Conservation (phyloP, 64 coral and sea anemone species). For the Stichodactyla helianthus region DNA sequence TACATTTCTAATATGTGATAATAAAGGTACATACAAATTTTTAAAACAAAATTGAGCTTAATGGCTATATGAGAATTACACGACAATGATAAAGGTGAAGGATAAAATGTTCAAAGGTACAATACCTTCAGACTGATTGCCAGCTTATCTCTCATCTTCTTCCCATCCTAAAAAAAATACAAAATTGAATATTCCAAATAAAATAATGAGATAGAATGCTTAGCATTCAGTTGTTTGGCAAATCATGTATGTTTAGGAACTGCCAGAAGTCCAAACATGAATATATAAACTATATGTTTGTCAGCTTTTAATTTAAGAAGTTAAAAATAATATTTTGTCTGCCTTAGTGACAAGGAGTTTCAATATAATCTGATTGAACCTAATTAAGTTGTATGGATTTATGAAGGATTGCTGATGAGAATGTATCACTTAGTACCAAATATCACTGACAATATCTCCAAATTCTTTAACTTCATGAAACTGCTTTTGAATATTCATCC, state of each 20-base stretch:
- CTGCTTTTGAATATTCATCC: background rate
- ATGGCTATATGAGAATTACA: too few species aligned
- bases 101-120: background rate
- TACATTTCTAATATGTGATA: too few species aligned
- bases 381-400: background rate
- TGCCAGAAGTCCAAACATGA: background rate
- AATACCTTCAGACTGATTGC: conserved; percentile 84
- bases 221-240: too few species aligned
- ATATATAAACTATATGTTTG: background rate
- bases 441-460: background rate
- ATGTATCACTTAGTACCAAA: background rate
- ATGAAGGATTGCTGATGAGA: background rate
- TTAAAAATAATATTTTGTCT: background rate
- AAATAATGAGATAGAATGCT: too few species aligned
- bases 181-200: background rate
- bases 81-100: background rate
- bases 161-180: conserved; percentile 74
- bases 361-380: background rate
- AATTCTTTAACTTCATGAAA: background rate
- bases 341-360: background rate
- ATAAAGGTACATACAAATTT: too few species aligned
- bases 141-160: conserved; percentile 91
- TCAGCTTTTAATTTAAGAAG: background rate
- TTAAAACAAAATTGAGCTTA: too few species aligned
- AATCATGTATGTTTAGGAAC: background rate